Evolutionary conservation across 1,140 invertebrate genomes (phyloP), one percentile per base, ranked within the genome.

Genomic region (Drosophila watanabei): DNA sequence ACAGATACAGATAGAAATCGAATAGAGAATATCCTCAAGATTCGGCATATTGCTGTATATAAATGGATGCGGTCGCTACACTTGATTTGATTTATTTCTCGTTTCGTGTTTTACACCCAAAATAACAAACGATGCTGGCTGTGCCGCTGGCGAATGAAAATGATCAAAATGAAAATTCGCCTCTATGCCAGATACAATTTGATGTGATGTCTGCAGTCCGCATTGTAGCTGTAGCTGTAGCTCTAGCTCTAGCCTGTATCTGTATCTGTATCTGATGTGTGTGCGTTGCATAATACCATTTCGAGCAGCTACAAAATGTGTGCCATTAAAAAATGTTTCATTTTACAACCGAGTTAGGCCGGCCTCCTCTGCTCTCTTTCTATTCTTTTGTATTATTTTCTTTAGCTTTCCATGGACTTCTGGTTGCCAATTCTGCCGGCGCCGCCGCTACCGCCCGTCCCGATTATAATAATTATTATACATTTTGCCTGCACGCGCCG

Each of bases 71-170:
- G 72, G 69, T 72, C 75, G 80, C 85, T 78, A 88, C 85, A 86
- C 80, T 90, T 90, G 86, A 90, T 90, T 90, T 90, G 86, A 90
- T 90, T 90, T 90, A 90, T 90, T 90, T 90, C 82, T 90, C 86
- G 86, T 89, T 90, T 90, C 75, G 79, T 89, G 82, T 86, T 90
- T 89, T 89, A 89, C 86, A 89, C 82, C 86, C 86, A 89, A 89
- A 90, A 89, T 85, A 90, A 89, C 85, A 89, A 89, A 89, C 82
- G 82, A 79, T 75, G 65, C 82, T 80, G 62, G n/a, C n/a, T 28
- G 10, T 57, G 54, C 35, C 54, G 54, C 54, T 57, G 52, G 52
- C 52, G 64, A 71, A 70, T 80, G 81, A 81, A 77, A 88, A 75
- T 80, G 84, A 83, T 87, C 84, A 80, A 87, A 80, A 87, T 88